Evolutionary conservation across 2,113 vertebrate genomes (phyloP).

Genomic region (Melanerpes formicivorus): DNA sequence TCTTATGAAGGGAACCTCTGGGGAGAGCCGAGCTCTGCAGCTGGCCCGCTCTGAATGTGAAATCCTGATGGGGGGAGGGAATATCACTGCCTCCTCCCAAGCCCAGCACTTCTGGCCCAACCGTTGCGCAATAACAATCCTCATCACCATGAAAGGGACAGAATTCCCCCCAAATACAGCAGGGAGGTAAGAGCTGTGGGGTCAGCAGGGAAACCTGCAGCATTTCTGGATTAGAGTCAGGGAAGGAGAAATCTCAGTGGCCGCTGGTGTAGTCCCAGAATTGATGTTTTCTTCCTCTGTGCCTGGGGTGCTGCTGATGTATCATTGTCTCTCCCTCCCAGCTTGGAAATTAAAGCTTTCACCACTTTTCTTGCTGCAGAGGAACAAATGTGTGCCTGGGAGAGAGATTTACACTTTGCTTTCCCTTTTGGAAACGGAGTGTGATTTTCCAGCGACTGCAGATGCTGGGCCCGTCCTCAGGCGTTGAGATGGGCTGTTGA

Average conservation of each 20-base stretch:
- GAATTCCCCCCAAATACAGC: neutral
- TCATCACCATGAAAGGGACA: neutral
- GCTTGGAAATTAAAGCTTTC: conserved; percentile 37
- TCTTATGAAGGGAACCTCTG: conserved; percentile 47
- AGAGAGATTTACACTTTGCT: conserved; percentile 57
- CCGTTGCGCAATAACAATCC: neutral
- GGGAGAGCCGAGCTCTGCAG: neutral
- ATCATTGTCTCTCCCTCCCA: conserved; percentile 44
- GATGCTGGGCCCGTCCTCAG: conserved; percentile 23
- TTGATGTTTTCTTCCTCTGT: conserved; percentile 8
- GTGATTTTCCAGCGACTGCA: conserved; percentile 36
- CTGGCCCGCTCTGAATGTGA: neutral
- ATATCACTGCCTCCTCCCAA: neutral
- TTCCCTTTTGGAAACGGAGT: conserved; percentile 29
- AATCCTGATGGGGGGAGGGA: neutral
- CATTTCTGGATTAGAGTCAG: conserved; percentile 10
- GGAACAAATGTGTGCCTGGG: conserved; percentile 24
- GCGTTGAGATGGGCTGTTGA: neutral
- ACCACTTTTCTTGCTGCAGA: conserved; percentile 29
- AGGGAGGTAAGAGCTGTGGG: neutral
- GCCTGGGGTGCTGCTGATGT: conserved; percentile 39
- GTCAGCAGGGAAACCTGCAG: neutral
- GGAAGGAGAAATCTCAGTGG: neutral
- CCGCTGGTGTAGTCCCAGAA: conserved; percentile 6
- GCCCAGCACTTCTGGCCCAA: neutral